These are phyloP conservation scores for Excalfactoria chinensis DNA, from an alignment of 2,113 vertebrate genomes.

Conservation along the genomic window DNA sequence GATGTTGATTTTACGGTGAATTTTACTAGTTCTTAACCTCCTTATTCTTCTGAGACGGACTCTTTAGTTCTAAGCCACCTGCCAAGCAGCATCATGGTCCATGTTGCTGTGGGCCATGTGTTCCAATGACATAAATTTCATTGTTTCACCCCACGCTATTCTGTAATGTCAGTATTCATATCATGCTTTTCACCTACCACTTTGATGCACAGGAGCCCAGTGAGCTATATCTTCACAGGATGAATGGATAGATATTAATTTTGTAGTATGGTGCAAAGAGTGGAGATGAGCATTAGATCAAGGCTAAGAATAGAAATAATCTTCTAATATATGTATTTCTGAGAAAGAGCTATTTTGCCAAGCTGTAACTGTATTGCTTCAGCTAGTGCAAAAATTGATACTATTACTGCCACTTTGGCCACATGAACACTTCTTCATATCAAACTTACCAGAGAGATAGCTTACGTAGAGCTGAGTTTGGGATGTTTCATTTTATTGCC, in stretches of 20 bases:
- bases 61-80: slow-evolving; percentile 45
- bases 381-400: neutral
- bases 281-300: neutral
- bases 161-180: slow-evolving; percentile 23
- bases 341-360: neutral
- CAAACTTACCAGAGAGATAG: neutral
- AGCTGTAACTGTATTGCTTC: neutral
- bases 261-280: neutral
- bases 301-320: slow-evolving; percentile 16
- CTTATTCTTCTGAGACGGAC: slow-evolving; percentile 46
- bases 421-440: neutral
- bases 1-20: slow-evolving; percentile 45
- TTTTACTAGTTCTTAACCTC: slow-evolving; percentile 69
- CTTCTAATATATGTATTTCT: neutral
- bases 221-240: slow-evolving; percentile 18
- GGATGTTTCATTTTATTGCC: slow-evolving; percentile 19
- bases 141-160: slow-evolving; percentile 12
- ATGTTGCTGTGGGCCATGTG: neutral
- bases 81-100: slow-evolving; percentile 37
- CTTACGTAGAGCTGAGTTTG: neutral
- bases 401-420: slow-evolving; percentile 7
- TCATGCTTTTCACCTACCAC: slow-evolving; percentile 42
- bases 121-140: neutral
- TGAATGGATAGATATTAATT: neutral
- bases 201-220: neutral